Evolutionary conservation across 2,797 vertebrate species (phyloP).

Genomic region (Sphenopsis melanotis): DNA sequence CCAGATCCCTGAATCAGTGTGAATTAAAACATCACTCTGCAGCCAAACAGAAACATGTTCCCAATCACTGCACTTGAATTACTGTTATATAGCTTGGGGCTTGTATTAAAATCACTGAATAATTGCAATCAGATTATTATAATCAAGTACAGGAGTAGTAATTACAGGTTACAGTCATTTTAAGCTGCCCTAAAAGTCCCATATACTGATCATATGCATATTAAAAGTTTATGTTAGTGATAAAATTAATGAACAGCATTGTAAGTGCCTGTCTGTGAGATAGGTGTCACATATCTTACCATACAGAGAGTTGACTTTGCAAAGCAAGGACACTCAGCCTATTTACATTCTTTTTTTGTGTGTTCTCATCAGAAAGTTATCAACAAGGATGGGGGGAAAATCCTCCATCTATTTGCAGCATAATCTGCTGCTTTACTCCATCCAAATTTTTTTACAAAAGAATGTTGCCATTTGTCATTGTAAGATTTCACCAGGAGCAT

Average conservation of each 20-base stretch:
- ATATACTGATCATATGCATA: slow-evolving; percentile 89
- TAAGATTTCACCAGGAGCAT: neutral
- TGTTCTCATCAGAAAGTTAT: slow-evolving; percentile 9
- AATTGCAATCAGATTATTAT: slow-evolving; percentile 99
- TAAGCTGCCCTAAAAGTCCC: slow-evolving; percentile 94
- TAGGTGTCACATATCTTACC: slow-evolving; percentile 73
- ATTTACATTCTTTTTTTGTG: neutral
- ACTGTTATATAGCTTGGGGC: slow-evolving; percentile 99
- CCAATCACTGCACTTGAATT: slow-evolving; percentile 97
- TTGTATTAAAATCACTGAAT: slow-evolving; percentile 99
- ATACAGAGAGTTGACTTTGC: slow-evolving; percentile 52
- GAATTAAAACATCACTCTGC: slow-evolving; percentile 93
- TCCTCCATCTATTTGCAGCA: neutral
- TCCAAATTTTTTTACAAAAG: neutral
- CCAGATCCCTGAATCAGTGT: slow-evolving; percentile 81
- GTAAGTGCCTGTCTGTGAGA: slow-evolving; percentile 84
- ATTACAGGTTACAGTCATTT: slow-evolving; percentile 99
- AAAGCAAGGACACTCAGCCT: slow-evolving; percentile 47
- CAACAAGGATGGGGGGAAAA: neutral
- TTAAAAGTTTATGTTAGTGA: slow-evolving; percentile 99
- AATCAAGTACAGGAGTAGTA: slow-evolving; percentile 99
- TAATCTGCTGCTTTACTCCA: neutral
- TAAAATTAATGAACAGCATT: slow-evolving; percentile 99
- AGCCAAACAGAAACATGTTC: slow-evolving; percentile 96
- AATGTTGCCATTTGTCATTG: neutral